Base-by-base conservation (phyloP, 2,797 vertebrate genomes). In the Enteromius viviparus region DNA sequence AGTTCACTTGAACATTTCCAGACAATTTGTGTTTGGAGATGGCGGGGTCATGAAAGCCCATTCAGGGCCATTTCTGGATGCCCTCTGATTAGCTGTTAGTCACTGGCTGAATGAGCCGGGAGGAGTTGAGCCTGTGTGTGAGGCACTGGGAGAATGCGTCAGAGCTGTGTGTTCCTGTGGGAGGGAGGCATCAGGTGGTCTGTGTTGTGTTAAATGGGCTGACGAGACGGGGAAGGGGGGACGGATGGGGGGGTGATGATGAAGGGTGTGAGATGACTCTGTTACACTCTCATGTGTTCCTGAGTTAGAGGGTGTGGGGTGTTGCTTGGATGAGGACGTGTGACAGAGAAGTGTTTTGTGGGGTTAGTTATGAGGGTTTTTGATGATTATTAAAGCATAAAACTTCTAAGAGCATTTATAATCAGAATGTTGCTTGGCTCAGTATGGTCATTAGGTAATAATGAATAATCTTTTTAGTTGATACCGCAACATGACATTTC, bases 1-100 rank as follows among this genome's bases (percentile, higher is more conserved):
- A 55, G 34, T 26, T 21, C 71, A 53, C 34, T 75, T 66, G 15
- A 60, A 14, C 29, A 47, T 58, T 72, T 83, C 11, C 11, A 51
- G 29, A 32, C 26, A 32, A 65, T 58, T 65, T 15, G 58, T 42
- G 29, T 51, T 75, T 42, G 34, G 21, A 64, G 55, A 55, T 71
- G 15, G 23, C 12, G 1, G 55, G 71, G 49, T 65, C 42, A 55
- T 74, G 53, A 78, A 45, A 68, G 37, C 11, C 21, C 5, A 4
- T 81, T 84, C 60, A 65, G 65, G 37, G 11, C 40, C 17, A 47
- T 23, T 68, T 49, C 40, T 68, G 32, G 66, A 17, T 29, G 12
- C 34, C 47, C 62, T 82, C 66, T 82, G 76, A 79, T 82, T 70
- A 79, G 62, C 47, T 37, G 60, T 76, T 71, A 87, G 80, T 81